Evolutionary conservation across 1,140 invertebrate genomes (phyloP).

Genomic region (Lanistes nyassanus): DNA sequence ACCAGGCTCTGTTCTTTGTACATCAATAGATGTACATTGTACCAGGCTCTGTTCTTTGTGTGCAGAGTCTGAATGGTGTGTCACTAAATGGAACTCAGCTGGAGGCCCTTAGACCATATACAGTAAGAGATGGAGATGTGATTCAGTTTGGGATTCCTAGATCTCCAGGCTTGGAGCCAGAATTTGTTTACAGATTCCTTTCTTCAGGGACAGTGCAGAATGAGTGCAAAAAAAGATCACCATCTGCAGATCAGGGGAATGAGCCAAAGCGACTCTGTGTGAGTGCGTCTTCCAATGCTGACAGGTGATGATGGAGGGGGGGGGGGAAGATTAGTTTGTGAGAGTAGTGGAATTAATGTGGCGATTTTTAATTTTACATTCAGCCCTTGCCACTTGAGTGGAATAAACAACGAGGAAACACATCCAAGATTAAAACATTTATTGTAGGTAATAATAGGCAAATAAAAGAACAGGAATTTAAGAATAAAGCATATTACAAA

Average conservation of each 20-base stretch:
- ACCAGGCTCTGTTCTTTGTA: not conserved
- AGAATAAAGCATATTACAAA: too few species aligned
- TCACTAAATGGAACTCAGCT: constrained; percentile 58
- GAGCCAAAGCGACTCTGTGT: constrained; percentile 11
- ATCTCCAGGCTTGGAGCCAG: constrained; percentile 37
- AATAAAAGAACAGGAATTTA: too few species aligned
- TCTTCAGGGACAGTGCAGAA: constrained; percentile 45
- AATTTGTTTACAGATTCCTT: constrained; percentile 57
- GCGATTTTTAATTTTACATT: too few species aligned
- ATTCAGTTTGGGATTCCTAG: constrained; percentile 56
- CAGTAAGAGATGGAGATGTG: constrained; percentile 52
- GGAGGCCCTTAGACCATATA: constrained; percentile 29
- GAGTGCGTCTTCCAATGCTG: not conserved
- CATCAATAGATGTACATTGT: not conserved
- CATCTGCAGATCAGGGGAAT: constrained; percentile 30
- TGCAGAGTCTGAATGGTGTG: constrained; percentile 64
- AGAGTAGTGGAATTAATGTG: too few species aligned
- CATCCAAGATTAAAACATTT: too few species aligned
- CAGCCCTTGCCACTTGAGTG: too few species aligned
- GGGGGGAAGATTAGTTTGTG: too few species aligned
- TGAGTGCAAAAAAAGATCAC: constrained; percentile 15
- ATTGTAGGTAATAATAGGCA: too few species aligned
- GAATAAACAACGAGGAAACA: too few species aligned
- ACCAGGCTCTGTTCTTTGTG: not conserved
- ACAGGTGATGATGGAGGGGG: too few species aligned